Conservation (phyloP, 2,797 vertebrate species). For the Carcharodon carcharias region DNA sequence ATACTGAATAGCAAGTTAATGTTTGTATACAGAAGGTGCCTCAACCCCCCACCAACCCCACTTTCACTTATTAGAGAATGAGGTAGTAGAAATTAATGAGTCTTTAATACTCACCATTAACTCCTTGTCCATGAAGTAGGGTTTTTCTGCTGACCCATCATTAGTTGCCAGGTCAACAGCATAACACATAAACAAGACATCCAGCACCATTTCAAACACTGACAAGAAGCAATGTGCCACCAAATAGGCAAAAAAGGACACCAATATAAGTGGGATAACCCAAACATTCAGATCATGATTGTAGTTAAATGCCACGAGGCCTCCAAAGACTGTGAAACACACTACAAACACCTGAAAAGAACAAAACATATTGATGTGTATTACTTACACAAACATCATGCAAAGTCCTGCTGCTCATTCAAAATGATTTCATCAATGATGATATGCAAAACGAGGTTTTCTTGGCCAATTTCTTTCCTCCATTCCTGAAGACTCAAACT, state of each 20-base stretch:
- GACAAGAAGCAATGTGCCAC: constrained; percentile 62
- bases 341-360: constrained; percentile 59
- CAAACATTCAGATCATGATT: constrained; percentile 57
- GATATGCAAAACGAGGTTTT: background rate
- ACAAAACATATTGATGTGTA: constrained; percentile 8
- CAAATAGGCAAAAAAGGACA: constrained; percentile 59
- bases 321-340: constrained; percentile 63
- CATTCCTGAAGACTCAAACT: background rate
- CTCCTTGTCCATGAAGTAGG: constrained; percentile 61
- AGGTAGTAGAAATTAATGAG: background rate
- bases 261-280: constrained; percentile 59
- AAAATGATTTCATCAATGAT: background rate
- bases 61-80: background rate
- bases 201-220: constrained; percentile 60
- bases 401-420: background rate
- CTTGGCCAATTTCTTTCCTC: background rate
- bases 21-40: background rate
- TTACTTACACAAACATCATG: background rate
- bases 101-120: constrained; percentile 56
- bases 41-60: background rate
- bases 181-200: constrained; percentile 61
- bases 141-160: constrained; percentile 60
- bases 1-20: background rate
- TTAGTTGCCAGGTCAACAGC: constrained; percentile 63
- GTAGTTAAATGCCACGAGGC: constrained; percentile 68